These are phyloP conservation scores for Cosmorhoe ocellata DNA, from an alignment of 2,888 invertebrate species.

Conservation along the genomic window DNA sequence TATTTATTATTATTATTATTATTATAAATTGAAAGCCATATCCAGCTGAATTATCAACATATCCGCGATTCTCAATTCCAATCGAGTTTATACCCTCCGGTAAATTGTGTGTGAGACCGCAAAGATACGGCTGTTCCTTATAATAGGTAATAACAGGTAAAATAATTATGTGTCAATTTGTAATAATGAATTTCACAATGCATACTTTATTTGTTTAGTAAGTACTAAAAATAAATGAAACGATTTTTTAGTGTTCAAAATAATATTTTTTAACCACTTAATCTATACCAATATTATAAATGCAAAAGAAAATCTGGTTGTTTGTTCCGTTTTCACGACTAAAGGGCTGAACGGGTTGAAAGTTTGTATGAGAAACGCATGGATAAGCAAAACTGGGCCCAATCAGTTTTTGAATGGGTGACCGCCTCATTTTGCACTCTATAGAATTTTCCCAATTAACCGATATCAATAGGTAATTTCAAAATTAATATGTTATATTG, in stretches of 20 bases:
- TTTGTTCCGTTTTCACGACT: too few relatives aligned
- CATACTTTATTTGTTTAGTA: slow-evolving; percentile 5
- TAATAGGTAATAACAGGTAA: slow-evolving; percentile 33
- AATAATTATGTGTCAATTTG: slow-evolving; percentile 28
- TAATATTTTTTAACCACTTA: neutral
- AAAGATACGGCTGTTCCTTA: slow-evolving; percentile 43
- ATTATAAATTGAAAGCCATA: slow-evolving; percentile 3
- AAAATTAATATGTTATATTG: too few relatives aligned
- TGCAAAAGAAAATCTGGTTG: too few relatives aligned
- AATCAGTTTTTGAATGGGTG: too few relatives aligned
- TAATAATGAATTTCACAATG: slow-evolving; percentile 19
- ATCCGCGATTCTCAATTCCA: slow-evolving; percentile 50
- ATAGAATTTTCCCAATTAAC: too few relatives aligned
- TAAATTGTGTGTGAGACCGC: slow-evolving; percentile 70
- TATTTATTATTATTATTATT: too few relatives aligned
- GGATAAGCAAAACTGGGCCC: too few relatives aligned
- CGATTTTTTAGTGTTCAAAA: slow-evolving; percentile 4
- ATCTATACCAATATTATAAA: too few relatives aligned
- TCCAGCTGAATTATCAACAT: slow-evolving; percentile 30
- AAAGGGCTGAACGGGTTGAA: too few relatives aligned
- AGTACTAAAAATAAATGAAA: slow-evolving; percentile 13
- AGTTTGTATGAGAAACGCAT: too few relatives aligned
- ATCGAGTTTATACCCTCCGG: slow-evolving; percentile 63
- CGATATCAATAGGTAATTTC: too few relatives aligned
- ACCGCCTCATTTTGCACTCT: too few relatives aligned